Evolutionary conservation across 2,888 invertebrate genomes (phyloP), one percentile per base, ranked within the genome.

Genomic region (Lamellibrachia columna): DNA sequence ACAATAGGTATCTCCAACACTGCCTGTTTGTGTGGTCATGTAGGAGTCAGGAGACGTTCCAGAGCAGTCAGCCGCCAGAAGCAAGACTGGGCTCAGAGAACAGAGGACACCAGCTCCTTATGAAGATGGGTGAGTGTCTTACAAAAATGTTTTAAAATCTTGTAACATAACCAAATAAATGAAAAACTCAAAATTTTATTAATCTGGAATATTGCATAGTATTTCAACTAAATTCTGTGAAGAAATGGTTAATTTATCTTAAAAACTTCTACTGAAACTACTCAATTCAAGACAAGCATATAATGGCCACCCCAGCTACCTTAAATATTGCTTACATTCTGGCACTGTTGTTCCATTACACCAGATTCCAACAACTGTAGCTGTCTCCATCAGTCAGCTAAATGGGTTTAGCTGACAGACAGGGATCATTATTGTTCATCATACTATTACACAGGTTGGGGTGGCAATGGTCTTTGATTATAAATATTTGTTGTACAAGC

Each of bases 71-170:
- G 22, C 90, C 90, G 8, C 90, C 58, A 11, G 93, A 94, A 53
- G 90, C 92, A 8, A 92, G 95, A 90, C 94, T 97, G 2, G 98
- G 99, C 96, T 97, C 98, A 93, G 98, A 98, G 93, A 99, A 99
- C 97, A 99, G 99, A 96, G 99, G 99, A 0, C 99, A 99, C 97
- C 99, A 99, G 97, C 97, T 99, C 97, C 97, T 99, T 93, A 98
- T 98, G 97, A 99, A 99, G 97, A 99, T 99, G 99, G 99, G 97
- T 97, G 94, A 93, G 96, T 94, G 11, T 58, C 6, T 40, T n/a
- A 92, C 15, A 53, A 40, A 40, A 40, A 40, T 40, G 1, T 40
- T 40, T 40, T 40, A 40, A 40, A 40, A 40, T 40, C 40, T 40
- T 40, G 40, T 40, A 40, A 40, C 40, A 40, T 1, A 40, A 40